These are phyloP conservation scores for Actias luna DNA, from an alignment of 2,888 invertebrate species.

Conservation along the genomic window DNA sequence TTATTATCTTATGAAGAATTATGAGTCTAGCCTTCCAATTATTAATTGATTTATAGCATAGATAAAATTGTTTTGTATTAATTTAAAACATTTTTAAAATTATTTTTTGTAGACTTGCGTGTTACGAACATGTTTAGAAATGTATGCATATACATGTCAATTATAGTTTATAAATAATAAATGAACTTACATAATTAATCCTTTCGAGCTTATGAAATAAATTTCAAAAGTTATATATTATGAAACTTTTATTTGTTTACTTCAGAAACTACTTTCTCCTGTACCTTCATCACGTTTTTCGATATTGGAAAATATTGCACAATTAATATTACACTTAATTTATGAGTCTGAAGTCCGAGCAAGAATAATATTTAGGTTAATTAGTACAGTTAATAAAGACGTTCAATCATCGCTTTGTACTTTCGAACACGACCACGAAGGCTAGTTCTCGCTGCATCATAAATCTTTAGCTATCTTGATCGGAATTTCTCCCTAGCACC, in stretches of 20 bases:
- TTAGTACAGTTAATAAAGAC: conserved; percentile 42
- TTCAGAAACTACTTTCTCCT: conserved; percentile 30
- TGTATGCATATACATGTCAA: neutral
- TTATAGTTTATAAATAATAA: neutral
- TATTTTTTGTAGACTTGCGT: conserved; percentile 3
- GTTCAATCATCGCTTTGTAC: conserved; percentile 43
- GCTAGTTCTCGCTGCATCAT: conserved; percentile 34
- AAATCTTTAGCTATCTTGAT: conserved; percentile 52
- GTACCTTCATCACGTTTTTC: conserved; percentile 9
- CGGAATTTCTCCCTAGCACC: conserved; percentile 41
- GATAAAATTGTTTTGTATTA: neutral
- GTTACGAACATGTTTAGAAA: neutral
- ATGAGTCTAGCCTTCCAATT: neutral
- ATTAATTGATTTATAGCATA: conserved; percentile 12
- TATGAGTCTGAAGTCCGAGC: conserved; percentile 27
- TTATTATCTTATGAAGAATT: conserved; percentile 1
- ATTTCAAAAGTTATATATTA: conserved; percentile 5
- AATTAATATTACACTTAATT: conserved; percentile 24
- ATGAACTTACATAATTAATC: conserved; percentile 13
- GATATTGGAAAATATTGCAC: conserved; percentile 27
- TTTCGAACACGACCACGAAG: conserved; percentile 38
- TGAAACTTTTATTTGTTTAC: conserved; percentile 9
- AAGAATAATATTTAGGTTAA: conserved; percentile 41
- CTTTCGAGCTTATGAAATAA: conserved; percentile 7
- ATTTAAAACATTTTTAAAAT: conserved; percentile 7